Evolutionary conservation across 2,888 invertebrate species (phyloP), one percentile per base, ranked within the genome.

Genomic region (Odontomyia ornata): DNA sequence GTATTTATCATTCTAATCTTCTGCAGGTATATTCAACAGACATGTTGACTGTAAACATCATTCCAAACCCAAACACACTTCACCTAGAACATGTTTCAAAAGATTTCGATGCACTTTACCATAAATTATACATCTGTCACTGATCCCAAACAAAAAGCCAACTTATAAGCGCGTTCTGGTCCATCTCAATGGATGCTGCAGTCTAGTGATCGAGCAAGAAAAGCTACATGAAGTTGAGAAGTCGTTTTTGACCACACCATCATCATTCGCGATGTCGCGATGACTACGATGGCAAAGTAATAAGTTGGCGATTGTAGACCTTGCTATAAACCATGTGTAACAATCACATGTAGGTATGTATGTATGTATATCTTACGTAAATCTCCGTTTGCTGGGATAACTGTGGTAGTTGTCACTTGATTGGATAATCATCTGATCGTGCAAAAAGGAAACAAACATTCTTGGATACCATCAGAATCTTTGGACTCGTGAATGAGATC

Each of bases 101-200:
- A 60, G 67, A 67, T 21, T 67, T 7, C 43, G 43, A 67, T 11
- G 36, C 67, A 13, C 11, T 67, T 67, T 7, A 27, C 18, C 52
- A 72, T 72, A 72, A 52, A 52, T 72, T 72, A 72, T 72, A 52
- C 52, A 28, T 23, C 28, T 72, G 71, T 72, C 52, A 56, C 21
- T 52, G 71, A 28, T 18, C 30, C 36, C 15, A 72, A 52, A 72
- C 18, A 72, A 52, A 47, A 72, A 47, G 71, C 71, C 71, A 72
- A 72, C 56, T 72, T 72, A 52, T 47, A 18, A n/a, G 56, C 47
- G 27, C 15, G 4, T 3, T 36, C 36, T 28, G 30, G n/a, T 9
- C 30, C 27, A 15, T 62, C 25, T 21, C 21, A 62, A 62, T n/a
- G n/a, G 46, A 46, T 69, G 60, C 21, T 69, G 60, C 18, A 25